Base-by-base conservation (phyloP, 2,113 vertebrate species). In the Corvus hawaiiensis region DNA sequence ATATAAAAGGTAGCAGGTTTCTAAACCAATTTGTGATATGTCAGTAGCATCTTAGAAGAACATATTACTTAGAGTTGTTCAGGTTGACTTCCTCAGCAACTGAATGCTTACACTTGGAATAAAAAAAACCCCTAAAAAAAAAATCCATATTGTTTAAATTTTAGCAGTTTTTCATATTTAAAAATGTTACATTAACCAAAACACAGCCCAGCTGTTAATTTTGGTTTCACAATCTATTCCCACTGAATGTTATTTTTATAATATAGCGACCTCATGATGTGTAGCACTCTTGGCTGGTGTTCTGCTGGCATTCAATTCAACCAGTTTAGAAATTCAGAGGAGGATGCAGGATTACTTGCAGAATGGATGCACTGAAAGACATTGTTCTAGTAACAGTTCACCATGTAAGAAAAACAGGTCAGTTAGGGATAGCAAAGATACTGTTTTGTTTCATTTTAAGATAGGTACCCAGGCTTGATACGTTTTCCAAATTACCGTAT, bases 1-100 rank as follows among this genome's bases (percentile, higher is more conserved):
- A 56, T 93, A 49, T 82, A 79, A 79, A 72, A 63, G 46, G 62
- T 68, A 62, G 35, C 58, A 87, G 37, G 24, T 84, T 96, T 92
- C 75, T 90, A 93, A 93, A 93, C 19, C 48, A 61, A 89, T 91
- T 80, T 93, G 58, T 76, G 84, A 69, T 61, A 78, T 26, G 54
- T 67, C 51, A 76, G 89, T 84, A 93, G 69, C 72, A 84, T 68
- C 77, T 94, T 87, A 74, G 81, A 94, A 92, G 44, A 83, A 13
- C 24, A 21, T 55, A 19, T 35, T 85, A 49, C 61, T 55, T 78
- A 85, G 49, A 91, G 37, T 76, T 85, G 66, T 92, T 93, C 85
- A 54, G 33, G 28, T 48, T 63, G 19, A 41, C 49, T 89, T 80
- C 43, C 55, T 96, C 67, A 33, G 27, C 54, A 79, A 32, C 46